Conservation (phyloP, 2,888 invertebrate genomes). For the Alloplasta piceator region DNA sequence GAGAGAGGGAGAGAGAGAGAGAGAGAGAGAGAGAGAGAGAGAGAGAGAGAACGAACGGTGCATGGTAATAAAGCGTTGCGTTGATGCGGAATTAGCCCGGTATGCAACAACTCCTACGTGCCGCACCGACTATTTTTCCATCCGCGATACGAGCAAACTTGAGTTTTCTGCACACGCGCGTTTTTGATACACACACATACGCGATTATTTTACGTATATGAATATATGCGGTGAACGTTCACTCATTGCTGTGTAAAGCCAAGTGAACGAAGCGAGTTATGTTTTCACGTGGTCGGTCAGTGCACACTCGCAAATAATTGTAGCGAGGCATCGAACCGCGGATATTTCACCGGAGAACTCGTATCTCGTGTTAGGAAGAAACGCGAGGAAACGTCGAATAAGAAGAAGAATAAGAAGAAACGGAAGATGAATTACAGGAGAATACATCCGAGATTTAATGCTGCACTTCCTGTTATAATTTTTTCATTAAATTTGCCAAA, state of each 20-base stretch:
- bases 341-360: conserved; percentile 23
- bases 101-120: conserved; percentile 75
- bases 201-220: neutral
- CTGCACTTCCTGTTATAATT: conserved; percentile 6
- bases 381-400: neutral
- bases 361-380: conserved; percentile 5
- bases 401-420: conserved; percentile 6
- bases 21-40: conserved; percentile 1
- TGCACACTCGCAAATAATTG: conserved; percentile 56
- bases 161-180: conserved; percentile 30
- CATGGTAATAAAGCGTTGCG: conserved; percentile 71
- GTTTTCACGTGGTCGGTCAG: conserved; percentile 55
- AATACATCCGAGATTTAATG: neutral
- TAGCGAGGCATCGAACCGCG: conserved; percentile 58
- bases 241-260: conserved; percentile 25
- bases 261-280: conserved; percentile 43
- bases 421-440: neutral
- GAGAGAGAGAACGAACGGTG: conserved; percentile 50
- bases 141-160: conserved; percentile 12
- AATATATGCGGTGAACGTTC: conserved; percentile 37
- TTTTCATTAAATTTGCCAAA: neutral
- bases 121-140: conserved; percentile 26
- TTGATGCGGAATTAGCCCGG: conserved; percentile 73
- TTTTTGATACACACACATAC: neutral
- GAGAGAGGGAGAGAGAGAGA: neutral